Conservation (phyloP, 35 echinoderm and acorn worm genomes). For the Apostichopus parvimensis region DNA sequence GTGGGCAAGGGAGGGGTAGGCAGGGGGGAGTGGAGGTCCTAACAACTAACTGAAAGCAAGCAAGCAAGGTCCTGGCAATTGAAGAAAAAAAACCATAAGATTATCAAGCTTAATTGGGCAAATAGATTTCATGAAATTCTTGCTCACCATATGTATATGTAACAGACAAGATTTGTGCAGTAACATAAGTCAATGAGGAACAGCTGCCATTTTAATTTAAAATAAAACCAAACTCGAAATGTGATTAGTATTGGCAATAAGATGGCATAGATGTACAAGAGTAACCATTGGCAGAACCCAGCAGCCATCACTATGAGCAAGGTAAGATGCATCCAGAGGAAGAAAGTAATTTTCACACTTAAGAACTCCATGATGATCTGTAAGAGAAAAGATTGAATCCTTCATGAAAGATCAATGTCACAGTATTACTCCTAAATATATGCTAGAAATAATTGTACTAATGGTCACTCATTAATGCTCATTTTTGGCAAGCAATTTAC, state of each 20-base stretch:
- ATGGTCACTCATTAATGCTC: too few species aligned
- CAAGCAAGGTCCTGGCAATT: too few species aligned
- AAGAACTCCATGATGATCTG: slow-evolving; percentile 19
- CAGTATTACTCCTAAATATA: too few species aligned
- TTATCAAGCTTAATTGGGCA: too few species aligned
- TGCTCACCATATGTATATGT: slow-evolving; percentile 17
- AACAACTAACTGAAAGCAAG: too few species aligned
- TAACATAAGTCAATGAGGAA: slow-evolving; percentile 29
- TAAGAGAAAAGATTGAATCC: background rate
- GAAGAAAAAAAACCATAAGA: too few species aligned
- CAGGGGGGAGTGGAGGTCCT: too few species aligned
- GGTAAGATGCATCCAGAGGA: slow-evolving; percentile 8
- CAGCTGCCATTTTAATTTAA: slow-evolving; percentile 30
- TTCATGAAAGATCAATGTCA: too few species aligned
- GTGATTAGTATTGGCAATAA: background rate
- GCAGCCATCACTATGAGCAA: background rate
- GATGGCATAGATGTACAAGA: background rate
- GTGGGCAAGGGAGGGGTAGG: too few species aligned
- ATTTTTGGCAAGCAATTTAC: too few species aligned
- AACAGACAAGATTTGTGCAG: background rate
- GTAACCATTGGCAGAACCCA: background rate
- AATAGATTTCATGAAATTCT: too few species aligned
- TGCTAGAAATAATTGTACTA: too few species aligned
- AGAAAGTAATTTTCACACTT: slow-evolving; percentile 4
- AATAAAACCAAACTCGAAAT: background rate